phyloP scores from a whole-genome alignment of 2,797 vertebrate genomes.

The Catostomus latipinnis region DNA sequence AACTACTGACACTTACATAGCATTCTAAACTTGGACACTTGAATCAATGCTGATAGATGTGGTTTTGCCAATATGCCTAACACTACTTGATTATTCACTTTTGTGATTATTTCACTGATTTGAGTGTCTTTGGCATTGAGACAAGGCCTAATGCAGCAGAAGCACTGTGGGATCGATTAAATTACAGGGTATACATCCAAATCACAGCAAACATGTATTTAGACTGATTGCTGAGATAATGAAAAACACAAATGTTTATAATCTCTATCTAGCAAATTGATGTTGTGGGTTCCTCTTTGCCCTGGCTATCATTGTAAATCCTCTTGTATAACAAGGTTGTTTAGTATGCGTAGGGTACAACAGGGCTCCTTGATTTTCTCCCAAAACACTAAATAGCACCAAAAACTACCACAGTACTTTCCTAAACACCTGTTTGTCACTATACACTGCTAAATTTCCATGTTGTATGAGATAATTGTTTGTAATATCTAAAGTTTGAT shows the following conservation, averaged over 20 bases:
- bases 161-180: neutral
- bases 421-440: no score
- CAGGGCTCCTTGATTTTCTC: no score
- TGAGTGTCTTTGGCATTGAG: slow-evolving; percentile 17
- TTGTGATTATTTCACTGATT: neutral
- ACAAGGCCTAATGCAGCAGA: slow-evolving; percentile 1
- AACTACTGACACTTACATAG: neutral
- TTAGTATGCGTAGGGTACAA: neutral
- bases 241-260: slow-evolving; percentile 22
- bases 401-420: no score
- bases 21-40: neutral
- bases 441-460: no score
- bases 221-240: slow-evolving; percentile 33
- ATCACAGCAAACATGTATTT: slow-evolving; percentile 27
- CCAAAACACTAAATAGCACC: no score
- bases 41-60: neutral
- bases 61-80: neutral
- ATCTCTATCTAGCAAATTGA: slow-evolving; percentile 11
- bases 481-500: no score
- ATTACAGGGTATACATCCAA: slow-evolving; percentile 23
- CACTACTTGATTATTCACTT: slow-evolving; percentile 5
- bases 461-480: no score
- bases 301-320: slow-evolving; percentile 5
- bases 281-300: neutral
- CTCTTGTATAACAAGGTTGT: neutral